Evolutionary conservation across 1,140 invertebrate genomes (phyloP), one percentile per base, ranked within the genome.

Genomic region (Olivierus martensii): DNA sequence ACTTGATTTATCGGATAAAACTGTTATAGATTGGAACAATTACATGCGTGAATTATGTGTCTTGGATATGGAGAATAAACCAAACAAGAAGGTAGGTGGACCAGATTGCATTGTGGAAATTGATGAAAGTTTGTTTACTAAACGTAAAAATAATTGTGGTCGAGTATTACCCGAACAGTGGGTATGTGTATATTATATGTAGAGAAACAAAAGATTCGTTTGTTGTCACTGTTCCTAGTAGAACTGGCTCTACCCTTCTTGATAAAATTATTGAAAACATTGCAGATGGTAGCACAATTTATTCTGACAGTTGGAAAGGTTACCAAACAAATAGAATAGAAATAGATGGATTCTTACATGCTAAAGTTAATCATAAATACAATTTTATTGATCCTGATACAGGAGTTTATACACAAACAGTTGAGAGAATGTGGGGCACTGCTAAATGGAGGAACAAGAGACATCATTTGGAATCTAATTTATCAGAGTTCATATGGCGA

Each of bases 81-180:
- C n/a, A n/a, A n/a, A n/a, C 1, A 19, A 18, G 9, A 22, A 39
- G 46, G 37, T 46, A 17, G 35, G 44, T 14, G 35, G 17, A 46
- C 35, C 44, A 2, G 17, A 6, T 17, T 1, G 14, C n/a, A 53
- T 28, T 18, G 38, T 53, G 9, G 52, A 53, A 15, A 39, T 49
- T 3, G 39, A 55, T 15, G 49, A 52, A 45, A 46, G 36, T 36
- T n/a, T 55, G 9, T 55, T 52, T 6, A 55, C 7, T 3, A 53
- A 35, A 46, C 9, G 12, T 11, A 52, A 55, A 38, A 52, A 43
- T 18, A 2, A 55, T 34, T 10, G 11, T 9, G 49, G 28, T n/a
- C 15, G 41, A 17, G 12, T 45, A 34, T 18, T 55, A 3, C 41
- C 41, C 18, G 14, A 52, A 18, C 19, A 51, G 17, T 55, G 49